Conservation (phyloP, 2,797 vertebrate genomes). For the Malurus leucopterus region DNA sequence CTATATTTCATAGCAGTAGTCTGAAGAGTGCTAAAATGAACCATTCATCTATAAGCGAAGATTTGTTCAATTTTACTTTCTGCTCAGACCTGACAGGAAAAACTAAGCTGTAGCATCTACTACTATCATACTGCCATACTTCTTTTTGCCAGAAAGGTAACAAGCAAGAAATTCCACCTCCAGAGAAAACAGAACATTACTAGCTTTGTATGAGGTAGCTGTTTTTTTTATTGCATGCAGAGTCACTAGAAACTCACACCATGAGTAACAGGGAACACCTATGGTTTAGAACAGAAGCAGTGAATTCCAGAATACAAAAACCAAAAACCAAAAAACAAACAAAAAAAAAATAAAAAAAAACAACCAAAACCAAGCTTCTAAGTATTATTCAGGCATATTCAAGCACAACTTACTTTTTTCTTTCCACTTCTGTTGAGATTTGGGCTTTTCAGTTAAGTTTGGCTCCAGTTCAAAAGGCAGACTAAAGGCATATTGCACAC, state of each 20-base stretch:
- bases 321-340: not conserved
- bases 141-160: not conserved
- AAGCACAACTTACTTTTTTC: not conserved
- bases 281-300: not conserved
- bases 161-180: not conserved
- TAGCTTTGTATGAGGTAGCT: not conserved
- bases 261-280: rapidly evolving
- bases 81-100: not conserved
- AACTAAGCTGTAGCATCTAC: not conserved
- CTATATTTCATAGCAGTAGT: not conserved
- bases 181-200: not conserved
- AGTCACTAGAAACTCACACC: not conserved
- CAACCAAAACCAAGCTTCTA: not conserved
- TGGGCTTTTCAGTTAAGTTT: not conserved
- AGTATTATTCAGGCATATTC: not conserved
- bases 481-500: not conserved
- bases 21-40: not conserved
- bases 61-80: not conserved
- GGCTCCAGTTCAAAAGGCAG: not conserved
- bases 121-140: not conserved
- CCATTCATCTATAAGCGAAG: not conserved
- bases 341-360: not conserved
- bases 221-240: not conserved
- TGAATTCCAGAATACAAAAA: not conserved
- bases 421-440: not conserved